Evolutionary conservation across 1,140 invertebrate genomes (phyloP), one percentile per base, ranked within the genome.

Genomic region (Drosophila dunni): DNA sequence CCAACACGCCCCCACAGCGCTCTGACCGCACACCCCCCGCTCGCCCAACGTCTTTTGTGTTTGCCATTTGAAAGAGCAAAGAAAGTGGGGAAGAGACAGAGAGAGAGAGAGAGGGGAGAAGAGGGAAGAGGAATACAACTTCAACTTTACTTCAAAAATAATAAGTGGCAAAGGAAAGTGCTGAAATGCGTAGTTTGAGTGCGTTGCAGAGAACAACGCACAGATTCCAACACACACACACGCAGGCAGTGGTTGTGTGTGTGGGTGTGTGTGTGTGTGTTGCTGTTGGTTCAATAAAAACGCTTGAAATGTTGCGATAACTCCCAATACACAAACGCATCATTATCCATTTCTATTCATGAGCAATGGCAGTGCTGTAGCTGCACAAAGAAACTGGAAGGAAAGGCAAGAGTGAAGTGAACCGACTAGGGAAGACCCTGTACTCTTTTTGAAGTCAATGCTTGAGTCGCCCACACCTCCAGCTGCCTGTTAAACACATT

Each of bases 311-410:
- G 64, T 64, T 67, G 74, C 75, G 69, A 74, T 65, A 79, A 53
- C 70, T 79, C 76, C 83, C 72, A 86, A 86, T 88, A 77, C 83
- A 75, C 83, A 88, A 77, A 78, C 73, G 79, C 84, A 79, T 88
- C 83, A 88, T 86, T 86, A 88, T 86, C 69, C 72, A 71, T 70
- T 79, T 70, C 56, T 53, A 66, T 79, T 66, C 69, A 61, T 38
- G 36, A 50, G 38, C 66, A 53, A 48, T 54, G 62, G 33, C 20
- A 17, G 50, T 45, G 62, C 38, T 20, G n/a, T 57, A 48, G 33
- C 42, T 13, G 45, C 15, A 46, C 44, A 40, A 44, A 53, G 38
- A 54, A 29, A 20, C 48, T 24, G 7, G 7, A 50, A 50, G 17
- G 1, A 29, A 6, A 29, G 5, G 24, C 24, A 5, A 29, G 0